Conservation (phyloP, 2,888 invertebrate species). For the Ennomos erosarius region DNA sequence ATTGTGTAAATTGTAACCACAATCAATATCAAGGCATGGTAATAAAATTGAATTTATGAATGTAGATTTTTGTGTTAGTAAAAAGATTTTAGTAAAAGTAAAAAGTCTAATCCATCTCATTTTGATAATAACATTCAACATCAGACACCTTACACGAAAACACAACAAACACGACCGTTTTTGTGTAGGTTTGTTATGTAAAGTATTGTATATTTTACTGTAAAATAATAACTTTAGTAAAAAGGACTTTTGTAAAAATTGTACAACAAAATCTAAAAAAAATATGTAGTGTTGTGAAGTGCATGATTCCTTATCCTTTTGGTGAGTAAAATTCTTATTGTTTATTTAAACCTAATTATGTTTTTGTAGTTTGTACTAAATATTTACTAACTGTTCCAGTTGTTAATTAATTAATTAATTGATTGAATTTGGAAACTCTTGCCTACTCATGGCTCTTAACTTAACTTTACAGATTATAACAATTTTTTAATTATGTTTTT, state of each 20-base stretch:
- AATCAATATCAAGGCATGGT: no score
- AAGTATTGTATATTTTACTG: no score
- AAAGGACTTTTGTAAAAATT: not conserved
- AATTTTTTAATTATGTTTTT: no score
- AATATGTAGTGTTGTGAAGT: slow-evolving; percentile 26
- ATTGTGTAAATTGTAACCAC: not conserved
- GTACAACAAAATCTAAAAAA: slow-evolving; percentile 6
- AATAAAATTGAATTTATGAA: no score
- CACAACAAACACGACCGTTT: no score
- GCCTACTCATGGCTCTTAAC: not conserved
- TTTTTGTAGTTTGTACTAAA: slow-evolving; percentile 4
- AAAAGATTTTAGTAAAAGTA: no score
- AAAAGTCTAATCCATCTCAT: slow-evolving; percentile 7
- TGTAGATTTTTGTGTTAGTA: no score
- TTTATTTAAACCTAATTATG: not conserved
- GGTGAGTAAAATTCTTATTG: slow-evolving; percentile 23
- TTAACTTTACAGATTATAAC: slow-evolving; percentile 1
- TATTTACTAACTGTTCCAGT: slow-evolving; percentile 1
- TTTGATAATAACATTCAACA: no score
- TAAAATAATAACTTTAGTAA: no score
- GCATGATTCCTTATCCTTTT: slow-evolving; percentile 22
- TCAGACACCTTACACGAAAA: no score
- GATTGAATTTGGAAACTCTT: not conserved
- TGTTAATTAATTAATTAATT: not conserved
- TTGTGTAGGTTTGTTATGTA: no score